Conservation (phyloP, 2,888 invertebrate species). For the Trimorus sp. region DNA sequence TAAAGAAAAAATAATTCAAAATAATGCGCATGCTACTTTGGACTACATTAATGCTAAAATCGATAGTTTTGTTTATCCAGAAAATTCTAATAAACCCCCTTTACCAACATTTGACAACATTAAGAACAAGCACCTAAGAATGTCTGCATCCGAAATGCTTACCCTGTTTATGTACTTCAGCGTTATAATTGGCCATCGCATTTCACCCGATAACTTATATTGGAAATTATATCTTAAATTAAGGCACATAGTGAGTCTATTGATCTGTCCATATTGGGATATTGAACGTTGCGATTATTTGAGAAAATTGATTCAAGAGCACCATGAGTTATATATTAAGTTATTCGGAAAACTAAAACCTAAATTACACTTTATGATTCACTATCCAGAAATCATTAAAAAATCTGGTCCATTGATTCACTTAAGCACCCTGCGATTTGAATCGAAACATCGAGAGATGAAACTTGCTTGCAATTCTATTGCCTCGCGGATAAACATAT, state of each 20-base stretch:
- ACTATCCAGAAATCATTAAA: slow-evolving; percentile 39
- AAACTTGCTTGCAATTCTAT: neutral
- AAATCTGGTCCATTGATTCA: slow-evolving; percentile 26
- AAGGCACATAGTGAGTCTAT: slow-evolving; percentile 4
- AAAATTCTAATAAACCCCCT: slow-evolving; percentile 31
- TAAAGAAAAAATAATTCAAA: slow-evolving; percentile 9
- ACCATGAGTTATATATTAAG: slow-evolving; percentile 29
- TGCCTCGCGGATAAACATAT: too few species aligned
- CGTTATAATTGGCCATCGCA: slow-evolving; percentile 16
- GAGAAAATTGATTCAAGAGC: slow-evolving; percentile 24
- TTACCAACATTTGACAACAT: slow-evolving; percentile 36
- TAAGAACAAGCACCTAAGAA: slow-evolving; percentile 52
- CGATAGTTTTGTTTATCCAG: slow-evolving; percentile 37
- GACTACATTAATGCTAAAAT: slow-evolving; percentile 35
- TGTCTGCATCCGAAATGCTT: slow-evolving; percentile 61
- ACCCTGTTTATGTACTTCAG: slow-evolving; percentile 39
- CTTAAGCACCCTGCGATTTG: slow-evolving; percentile 22
- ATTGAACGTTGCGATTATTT: slow-evolving; percentile 30
- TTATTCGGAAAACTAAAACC: slow-evolving; percentile 33
- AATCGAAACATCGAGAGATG: slow-evolving; percentile 21
- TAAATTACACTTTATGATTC: slow-evolving; percentile 40
- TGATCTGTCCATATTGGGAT: slow-evolving; percentile 23
- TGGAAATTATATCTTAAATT: slow-evolving; percentile 38
- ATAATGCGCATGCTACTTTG: slow-evolving; percentile 9
- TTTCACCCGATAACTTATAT: neutral